These are phyloP conservation scores for Fragum sueziense DNA, from an alignment of 2,888 invertebrate species.

Conservation along the genomic window DNA sequence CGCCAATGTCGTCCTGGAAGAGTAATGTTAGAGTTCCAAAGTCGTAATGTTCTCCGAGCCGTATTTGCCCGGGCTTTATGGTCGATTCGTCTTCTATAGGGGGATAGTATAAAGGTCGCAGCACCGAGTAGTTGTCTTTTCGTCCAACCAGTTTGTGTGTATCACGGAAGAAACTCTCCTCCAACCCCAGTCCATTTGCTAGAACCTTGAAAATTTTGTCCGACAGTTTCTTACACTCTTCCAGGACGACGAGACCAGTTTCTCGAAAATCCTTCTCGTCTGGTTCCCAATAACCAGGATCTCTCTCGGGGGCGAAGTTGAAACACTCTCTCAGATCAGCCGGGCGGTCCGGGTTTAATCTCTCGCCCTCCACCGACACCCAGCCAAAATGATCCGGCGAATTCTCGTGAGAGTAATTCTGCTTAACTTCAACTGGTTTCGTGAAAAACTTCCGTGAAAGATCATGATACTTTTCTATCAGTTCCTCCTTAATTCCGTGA, in stretches of 20 bases:
- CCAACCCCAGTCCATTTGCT: conserved; percentile 33
- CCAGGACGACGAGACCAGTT: conserved; percentile 16
- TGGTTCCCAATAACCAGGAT: conserved; percentile 30
- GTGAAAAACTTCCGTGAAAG: conserved; percentile 52
- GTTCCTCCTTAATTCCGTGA: conserved; percentile 45
- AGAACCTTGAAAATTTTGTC: conserved; percentile 32
- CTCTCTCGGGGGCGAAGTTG: conserved; percentile 34
- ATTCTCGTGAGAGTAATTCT: conserved; percentile 21
- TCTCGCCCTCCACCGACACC: conserved; percentile 40
- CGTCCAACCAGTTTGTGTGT: conserved; percentile 29
- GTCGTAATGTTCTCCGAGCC: conserved; percentile 70
- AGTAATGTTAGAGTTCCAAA: conserved; percentile 66
- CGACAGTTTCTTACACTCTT: conserved; percentile 25
- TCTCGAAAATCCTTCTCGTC: conserved; percentile 45
- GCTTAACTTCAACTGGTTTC: conserved; percentile 42
- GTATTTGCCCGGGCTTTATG: conserved; percentile 63
- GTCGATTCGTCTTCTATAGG: conserved; percentile 24
- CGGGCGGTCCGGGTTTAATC: conserved; percentile 38
- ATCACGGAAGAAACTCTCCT: conserved; percentile 15
- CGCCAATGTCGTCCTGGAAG: conserved; percentile 68
- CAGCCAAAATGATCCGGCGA: conserved; percentile 34
- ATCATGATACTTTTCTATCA: conserved; percentile 23
- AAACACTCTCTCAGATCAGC: conserved; percentile 37
- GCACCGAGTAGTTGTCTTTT: conserved; percentile 17
- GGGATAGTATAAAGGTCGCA: conserved; percentile 39